Conservation (phyloP, 1,140 invertebrate species). For the Ephestia elutella region DNA sequence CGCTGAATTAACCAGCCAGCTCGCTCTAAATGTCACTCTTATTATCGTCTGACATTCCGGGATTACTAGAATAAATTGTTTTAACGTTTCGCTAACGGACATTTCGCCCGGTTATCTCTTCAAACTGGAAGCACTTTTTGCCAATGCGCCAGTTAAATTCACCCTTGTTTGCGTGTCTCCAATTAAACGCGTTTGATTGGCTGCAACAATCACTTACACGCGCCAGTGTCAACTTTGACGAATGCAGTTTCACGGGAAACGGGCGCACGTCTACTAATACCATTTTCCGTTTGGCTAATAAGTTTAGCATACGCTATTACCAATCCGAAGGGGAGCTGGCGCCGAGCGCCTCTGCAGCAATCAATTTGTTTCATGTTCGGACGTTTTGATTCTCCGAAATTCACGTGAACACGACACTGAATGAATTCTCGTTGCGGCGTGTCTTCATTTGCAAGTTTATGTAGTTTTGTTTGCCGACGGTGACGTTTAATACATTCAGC, state of each 20-base stretch:
- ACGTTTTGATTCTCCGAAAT: constrained; percentile 63
- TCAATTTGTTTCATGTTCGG: constrained; percentile 66
- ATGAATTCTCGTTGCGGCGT: constrained; percentile 37
- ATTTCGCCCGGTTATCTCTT: constrained; percentile 63
- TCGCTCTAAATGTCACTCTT: constrained; percentile 70
- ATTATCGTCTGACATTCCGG: constrained; percentile 69
- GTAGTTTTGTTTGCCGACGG: constrained; percentile 28
- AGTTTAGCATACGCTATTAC: constrained; percentile 71
- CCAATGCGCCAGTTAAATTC: constrained; percentile 41
- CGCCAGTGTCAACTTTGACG: constrained; percentile 58
- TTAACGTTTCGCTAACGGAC: constrained; percentile 58
- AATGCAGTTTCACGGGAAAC: constrained; percentile 60
- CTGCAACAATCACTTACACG: constrained; percentile 65
- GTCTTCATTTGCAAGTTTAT: constrained; percentile 47
- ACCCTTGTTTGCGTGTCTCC: constrained; percentile 30
- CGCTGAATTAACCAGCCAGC: constrained; percentile 60
- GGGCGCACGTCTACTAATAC: constrained; percentile 61
- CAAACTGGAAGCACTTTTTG: constrained; percentile 49
- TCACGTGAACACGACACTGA: constrained; percentile 30
- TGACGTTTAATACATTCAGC: constrained; percentile 11
- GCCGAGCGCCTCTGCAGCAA: constrained; percentile 55
- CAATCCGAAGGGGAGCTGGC: constrained; percentile 61
- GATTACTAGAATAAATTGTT: constrained; percentile 73
- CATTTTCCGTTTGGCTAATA: constrained; percentile 71
- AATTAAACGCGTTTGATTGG: constrained; percentile 64